These are phyloP conservation scores for Lithophane semibrunnea DNA, from an alignment of 2,888 invertebrate genomes.

Conservation along the genomic window DNA sequence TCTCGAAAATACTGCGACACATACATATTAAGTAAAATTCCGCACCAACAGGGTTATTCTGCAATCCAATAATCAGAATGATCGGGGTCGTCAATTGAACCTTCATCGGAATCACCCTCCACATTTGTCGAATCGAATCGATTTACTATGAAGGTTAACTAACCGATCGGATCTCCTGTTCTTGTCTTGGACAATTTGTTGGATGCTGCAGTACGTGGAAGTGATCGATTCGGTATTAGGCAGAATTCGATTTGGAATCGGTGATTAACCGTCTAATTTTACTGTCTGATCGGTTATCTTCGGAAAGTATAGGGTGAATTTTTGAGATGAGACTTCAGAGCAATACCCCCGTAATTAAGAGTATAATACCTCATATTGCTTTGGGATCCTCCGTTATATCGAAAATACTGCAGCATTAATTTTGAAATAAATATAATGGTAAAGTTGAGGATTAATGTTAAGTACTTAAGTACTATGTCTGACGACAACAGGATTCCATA, in stretches of 20 bases:
- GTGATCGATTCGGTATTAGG: slow-evolving; percentile 4
- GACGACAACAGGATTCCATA: too few relatives aligned
- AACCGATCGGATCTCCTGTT: slow-evolving; percentile 43
- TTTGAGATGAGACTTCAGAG: neutral
- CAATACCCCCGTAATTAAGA: too few relatives aligned
- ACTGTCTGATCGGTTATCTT: neutral
- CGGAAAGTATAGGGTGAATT: neutral
- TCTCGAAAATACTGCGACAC: slow-evolving; percentile 47
- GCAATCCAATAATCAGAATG: slow-evolving; percentile 61
- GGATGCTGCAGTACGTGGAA: slow-evolving; percentile 11
- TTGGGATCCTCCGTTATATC: too few relatives aligned
- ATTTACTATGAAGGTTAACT: slow-evolving; percentile 55
- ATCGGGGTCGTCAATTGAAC: slow-evolving; percentile 52
- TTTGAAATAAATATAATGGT: too few relatives aligned
- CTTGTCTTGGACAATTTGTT: slow-evolving; percentile 34
- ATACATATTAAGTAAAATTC: slow-evolving; percentile 61
- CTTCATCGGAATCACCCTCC: slow-evolving; percentile 41
- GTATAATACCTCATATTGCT: too few relatives aligned
- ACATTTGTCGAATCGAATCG: slow-evolving; percentile 57
- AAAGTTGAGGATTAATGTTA: too few relatives aligned
- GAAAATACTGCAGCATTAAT: too few relatives aligned
- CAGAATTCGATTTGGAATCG: slow-evolving; percentile 6
- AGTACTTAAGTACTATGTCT: too few relatives aligned
- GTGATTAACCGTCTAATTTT: neutral
- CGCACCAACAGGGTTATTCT: slow-evolving; percentile 37